Evolutionary conservation across 2,113 vertebrate species (phyloP), one percentile per base, ranked within the genome.

Genomic region (Odobenus rosmarus): DNA sequence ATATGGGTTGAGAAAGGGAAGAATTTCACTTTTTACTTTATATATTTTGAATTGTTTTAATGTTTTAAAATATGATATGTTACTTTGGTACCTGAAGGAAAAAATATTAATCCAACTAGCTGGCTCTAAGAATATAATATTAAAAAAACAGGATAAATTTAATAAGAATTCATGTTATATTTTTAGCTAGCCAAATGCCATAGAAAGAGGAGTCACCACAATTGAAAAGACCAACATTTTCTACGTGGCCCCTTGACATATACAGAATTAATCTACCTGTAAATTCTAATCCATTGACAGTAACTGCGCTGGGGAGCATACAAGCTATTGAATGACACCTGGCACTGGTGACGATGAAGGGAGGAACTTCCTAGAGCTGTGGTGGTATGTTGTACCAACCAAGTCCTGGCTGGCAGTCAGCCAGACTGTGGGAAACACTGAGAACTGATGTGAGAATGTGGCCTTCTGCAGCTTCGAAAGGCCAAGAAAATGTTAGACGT

Each of bases 21-120:
- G 16, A 31, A 87, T 88, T 90, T 90, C 18, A 82, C 4, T 62
- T 91, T 95, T 96, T 81, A 96, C 59, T 96, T 93, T 88, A 94
- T 6, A 57, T 83, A 92, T 82, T 95, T 95, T 46, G 1, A 95
- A 88, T 81, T 72, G 53, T 79, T 86, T 91, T 86, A 96, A 88
- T 42, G 33, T 82, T 90, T 67, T 84, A 74, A 81, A 12, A 83
- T 88, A 69, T 23, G 64, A 90, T 15, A 31, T 69, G 33, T 74
- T 90, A 88, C 28, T 94, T 90, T 96, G 67, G 23, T 62, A 96
- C 80, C 1, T 69, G 19, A 72, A 71, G 7, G 97, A 64, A 62
- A 67, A 7, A 79, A 81, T 55, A 39, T 46, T 64, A 7, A 88
- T 72, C 5, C 26, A 97, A 64, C 33, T 90, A 93, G 72, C 33